Percentiles rank a stretch among this genome's conserved stretches.
Conservation (phyloP, 2,888 invertebrate species). For the Crocallis elinguaria region DNA sequence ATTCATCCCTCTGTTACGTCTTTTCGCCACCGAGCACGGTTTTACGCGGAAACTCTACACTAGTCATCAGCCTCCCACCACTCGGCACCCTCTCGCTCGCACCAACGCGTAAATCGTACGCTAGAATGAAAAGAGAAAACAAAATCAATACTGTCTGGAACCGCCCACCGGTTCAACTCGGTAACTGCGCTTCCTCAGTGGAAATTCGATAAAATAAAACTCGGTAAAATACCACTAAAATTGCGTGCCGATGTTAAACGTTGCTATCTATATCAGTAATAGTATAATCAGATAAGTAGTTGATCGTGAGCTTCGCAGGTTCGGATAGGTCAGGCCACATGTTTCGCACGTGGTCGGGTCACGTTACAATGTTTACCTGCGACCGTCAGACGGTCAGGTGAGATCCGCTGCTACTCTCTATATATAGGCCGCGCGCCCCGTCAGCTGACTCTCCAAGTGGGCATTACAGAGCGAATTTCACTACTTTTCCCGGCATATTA, state of each 20-base stretch:
- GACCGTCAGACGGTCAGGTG: constrained; percentile 77
- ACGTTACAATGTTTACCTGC: constrained; percentile 84
- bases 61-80: constrained; percentile 69
- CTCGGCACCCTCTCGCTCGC: constrained; percentile 61
- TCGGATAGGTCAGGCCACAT: constrained; percentile 55
- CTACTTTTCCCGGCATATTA: constrained; percentile 35
- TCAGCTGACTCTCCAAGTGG: constrained; percentile 45
- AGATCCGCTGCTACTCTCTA: constrained; percentile 57
- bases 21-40: constrained; percentile 56
- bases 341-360: constrained; percentile 75
- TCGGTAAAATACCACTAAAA: constrained; percentile 78
- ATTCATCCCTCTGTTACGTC: constrained; percentile 80
- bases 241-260: constrained; percentile 61
- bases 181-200: constrained; percentile 82
- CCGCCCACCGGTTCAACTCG: constrained; percentile 79
- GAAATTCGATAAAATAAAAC: constrained; percentile 83
- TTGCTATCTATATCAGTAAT: constrained; percentile 35
- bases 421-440: constrained; percentile 43
- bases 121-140: constrained; percentile 67
- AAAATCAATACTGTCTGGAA: constrained; percentile 84
- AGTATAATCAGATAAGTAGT: constrained; percentile 27
- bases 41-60: constrained; percentile 81
- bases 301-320: constrained; percentile 13
- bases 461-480: constrained; percentile 39
- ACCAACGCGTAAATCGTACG: constrained; percentile 49